Evolutionary conservation across 2,888 invertebrate species (phyloP).

Genomic region (Patella depressa): DNA sequence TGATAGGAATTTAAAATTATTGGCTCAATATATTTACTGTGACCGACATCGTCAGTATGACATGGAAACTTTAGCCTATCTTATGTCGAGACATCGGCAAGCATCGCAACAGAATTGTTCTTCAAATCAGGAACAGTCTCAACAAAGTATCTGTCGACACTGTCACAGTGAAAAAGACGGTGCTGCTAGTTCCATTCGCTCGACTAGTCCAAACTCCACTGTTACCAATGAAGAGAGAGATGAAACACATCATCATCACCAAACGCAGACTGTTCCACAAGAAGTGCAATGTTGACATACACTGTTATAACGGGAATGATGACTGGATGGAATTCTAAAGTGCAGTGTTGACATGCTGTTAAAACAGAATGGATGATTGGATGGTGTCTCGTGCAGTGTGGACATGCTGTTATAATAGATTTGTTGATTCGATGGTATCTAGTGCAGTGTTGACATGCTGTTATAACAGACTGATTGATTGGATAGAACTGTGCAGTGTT

Average conservation of each 20-base stretch:
- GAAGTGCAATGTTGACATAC: constrained; percentile 1
- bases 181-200: background rate
- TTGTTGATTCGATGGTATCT: no score
- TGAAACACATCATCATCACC: background rate
- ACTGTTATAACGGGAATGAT: no score
- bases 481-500: no score
- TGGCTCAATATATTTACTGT: constrained; percentile 58
- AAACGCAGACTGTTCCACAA: background rate
- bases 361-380: no score
- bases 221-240: background rate
- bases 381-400: no score
- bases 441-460: no score
- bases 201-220: constrained; percentile 1
- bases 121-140: constrained; percentile 11
- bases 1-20: constrained; percentile 66
- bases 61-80: constrained; percentile 47
- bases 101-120: constrained; percentile 21
- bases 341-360: no score
- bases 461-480: no score
- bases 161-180: constrained; percentile 11
- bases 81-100: constrained; percentile 43
- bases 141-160: constrained; percentile 8
- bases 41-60: constrained; percentile 51
- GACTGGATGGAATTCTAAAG: no score
- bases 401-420: no score